Percentiles rank a stretch among this genome's conserved stretches.
phyloP scores from a whole-genome alignment of 92 coral and sea anemone species.

The Phenganax subtilis region DNA sequence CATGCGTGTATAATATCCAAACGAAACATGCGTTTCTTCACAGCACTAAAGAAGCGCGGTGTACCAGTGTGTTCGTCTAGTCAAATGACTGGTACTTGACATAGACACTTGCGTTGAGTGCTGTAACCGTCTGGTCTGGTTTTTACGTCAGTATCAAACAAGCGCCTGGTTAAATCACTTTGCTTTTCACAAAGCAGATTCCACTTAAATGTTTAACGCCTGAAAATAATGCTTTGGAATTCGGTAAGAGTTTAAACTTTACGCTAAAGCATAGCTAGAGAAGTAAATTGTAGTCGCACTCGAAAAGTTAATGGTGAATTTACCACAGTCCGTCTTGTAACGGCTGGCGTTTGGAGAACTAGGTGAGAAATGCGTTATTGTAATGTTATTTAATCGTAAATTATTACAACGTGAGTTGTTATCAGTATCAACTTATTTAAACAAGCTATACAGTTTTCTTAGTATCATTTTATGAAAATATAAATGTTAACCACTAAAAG shows the following conservation, averaged over 20 bases:
- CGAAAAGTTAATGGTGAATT: background rate
- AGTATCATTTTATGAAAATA: background rate
- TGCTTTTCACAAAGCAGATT: background rate
- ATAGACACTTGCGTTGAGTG: slow-evolving; percentile 3
- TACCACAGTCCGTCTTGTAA: background rate
- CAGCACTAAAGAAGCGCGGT: too few relatives aligned
- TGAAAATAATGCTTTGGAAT: background rate
- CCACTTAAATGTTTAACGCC: background rate
- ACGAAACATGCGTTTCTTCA: too few relatives aligned
- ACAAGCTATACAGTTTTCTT: background rate
- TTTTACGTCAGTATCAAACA: too few relatives aligned
- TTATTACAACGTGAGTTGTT: background rate
- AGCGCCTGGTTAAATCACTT: too few relatives aligned
- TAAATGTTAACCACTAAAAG: too few relatives aligned
- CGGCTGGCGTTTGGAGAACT: background rate
- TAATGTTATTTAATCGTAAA: background rate
- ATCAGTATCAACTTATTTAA: background rate
- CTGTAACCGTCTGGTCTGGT: background rate
- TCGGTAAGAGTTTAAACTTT: slow-evolving; percentile 3
- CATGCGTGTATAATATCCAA: too few relatives aligned
- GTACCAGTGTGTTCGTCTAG: slow-evolving; percentile 1
- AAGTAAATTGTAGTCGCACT: background rate
- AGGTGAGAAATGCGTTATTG: background rate
- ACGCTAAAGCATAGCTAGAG: background rate
- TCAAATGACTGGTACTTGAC: slow-evolving; percentile 18